Base-by-base conservation (phyloP, 2,888 invertebrate genomes). In the Archaeoteleia sp. region DNA sequence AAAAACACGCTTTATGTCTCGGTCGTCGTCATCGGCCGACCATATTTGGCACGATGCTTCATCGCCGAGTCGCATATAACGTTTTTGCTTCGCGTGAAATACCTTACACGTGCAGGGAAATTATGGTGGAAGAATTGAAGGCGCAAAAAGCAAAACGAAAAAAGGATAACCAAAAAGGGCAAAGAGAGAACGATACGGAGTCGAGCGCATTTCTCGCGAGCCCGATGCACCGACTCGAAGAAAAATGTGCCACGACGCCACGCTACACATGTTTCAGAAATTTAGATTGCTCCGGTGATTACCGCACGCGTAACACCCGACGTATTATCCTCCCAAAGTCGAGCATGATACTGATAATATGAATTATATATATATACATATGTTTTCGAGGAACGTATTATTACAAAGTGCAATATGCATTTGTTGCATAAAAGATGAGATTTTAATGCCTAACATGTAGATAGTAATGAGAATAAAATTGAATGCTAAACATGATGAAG, bases 41-140 rank as follows among this genome's bases (percentile, higher is more conserved):
- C 76, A 68, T 78, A 80, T 80, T 80, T 79, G 78, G 80, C 71
- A 63, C 70, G 72, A 71, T 61, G 74, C 72, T 77, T 80, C 53
- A 65, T 58, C 58, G 51, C 14, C 35, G 32, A 40, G 46, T 46
- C 55, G 49, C 48, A 13, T 45, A 55, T 43, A 53, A 63, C 51
- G 49, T 66, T 66, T 66, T 66, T 66, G 51, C 34, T 7, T 35
- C 14, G 29, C 39, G 35, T 40, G 40, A 66, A 55, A 55, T 55
- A 37, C 45, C 63, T 51, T 43, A 45, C 48, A 45, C 48, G 37
- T 25, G 57, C 58, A 66, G 30, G 66, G 58, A 66, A 66, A 66
- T 66, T 66, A 58, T 29, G 58, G 14, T 43, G 43, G 34, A 32
- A 40, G 63, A 55, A 63, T 42, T 45, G 55, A 53, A 42, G 55